Percentiles rank a stretch among this genome's conserved stretches.
These are phyloP conservation scores for Psittacus erithacus DNA, from an alignment of 2,113 vertebrate genomes.

Conservation along the genomic window DNA sequence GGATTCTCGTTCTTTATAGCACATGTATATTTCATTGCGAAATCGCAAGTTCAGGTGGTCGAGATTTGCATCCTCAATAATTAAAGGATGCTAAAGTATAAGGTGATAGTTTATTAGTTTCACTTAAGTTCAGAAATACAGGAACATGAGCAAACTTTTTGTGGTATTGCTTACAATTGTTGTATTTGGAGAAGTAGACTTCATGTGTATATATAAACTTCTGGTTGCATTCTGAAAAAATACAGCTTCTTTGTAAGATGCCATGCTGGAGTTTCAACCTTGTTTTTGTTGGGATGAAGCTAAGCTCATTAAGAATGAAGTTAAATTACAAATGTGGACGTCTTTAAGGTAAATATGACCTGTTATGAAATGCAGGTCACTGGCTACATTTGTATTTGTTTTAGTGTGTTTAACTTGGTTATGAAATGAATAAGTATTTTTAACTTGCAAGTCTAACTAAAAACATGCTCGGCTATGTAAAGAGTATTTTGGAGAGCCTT, in stretches of 20 bases:
- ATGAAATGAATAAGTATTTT: constrained; percentile 43
- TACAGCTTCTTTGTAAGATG: background rate
- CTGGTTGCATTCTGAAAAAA: background rate
- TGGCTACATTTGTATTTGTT: background rate
- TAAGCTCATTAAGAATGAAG: background rate
- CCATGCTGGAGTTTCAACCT: background rate
- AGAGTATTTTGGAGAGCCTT: constrained; percentile 39
- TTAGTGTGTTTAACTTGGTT: background rate
- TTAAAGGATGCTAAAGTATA: background rate
- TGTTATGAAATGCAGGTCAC: background rate
- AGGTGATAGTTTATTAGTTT: background rate
- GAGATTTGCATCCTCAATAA: constrained; percentile 12
- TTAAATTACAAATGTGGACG: background rate
- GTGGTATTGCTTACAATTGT: background rate
- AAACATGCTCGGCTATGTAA: constrained; percentile 8
- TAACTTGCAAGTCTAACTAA: background rate
- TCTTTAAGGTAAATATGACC: background rate
- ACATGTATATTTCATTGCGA: background rate
- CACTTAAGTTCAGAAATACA: constrained; percentile 30
- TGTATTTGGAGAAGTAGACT: background rate
- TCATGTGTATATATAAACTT: background rate
- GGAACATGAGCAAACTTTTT: background rate
- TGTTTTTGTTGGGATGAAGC: background rate
- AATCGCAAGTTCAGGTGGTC: background rate
- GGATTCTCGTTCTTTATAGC: background rate